phyloP scores from a whole-genome alignment of 2,797 vertebrate species.

The Ambastaia sidthimunki region DNA sequence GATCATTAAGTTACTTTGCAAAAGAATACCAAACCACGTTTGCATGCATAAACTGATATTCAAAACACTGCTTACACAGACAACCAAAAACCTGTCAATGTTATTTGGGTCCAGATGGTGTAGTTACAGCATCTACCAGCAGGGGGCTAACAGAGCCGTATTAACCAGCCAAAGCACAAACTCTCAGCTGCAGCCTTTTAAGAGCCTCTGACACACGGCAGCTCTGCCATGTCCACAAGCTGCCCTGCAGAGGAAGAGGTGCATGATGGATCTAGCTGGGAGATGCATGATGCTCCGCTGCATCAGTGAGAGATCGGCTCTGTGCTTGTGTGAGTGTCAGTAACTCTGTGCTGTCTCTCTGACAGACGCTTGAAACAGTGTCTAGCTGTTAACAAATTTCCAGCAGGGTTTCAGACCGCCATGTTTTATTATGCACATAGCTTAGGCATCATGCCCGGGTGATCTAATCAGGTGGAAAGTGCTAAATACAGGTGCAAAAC shows the following conservation, averaged over 20 bases:
- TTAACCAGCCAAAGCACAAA: background rate
- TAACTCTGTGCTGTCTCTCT: slow-evolving; percentile 40
- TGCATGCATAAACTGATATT: no score
- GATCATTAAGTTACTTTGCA: no score
- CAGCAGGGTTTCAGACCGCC: slow-evolving; percentile 13
- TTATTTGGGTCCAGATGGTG: background rate
- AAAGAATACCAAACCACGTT: no score
- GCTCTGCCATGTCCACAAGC: slow-evolving; percentile 17
- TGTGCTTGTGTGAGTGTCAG: slow-evolving; percentile 37
- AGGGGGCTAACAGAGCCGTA: background rate
- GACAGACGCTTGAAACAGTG: background rate
- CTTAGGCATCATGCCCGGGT: background rate
- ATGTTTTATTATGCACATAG: background rate
- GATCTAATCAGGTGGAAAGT: background rate
- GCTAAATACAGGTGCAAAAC: background rate
- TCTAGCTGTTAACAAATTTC: slow-evolving; percentile 22
- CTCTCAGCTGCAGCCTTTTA: background rate
- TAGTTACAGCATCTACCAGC: background rate
- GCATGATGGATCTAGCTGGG: slow-evolving; percentile 17
- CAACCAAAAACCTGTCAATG: no score
- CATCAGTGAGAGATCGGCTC: slow-evolving; percentile 41
- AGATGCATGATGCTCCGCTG: slow-evolving; percentile 28
- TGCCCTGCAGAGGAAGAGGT: slow-evolving; percentile 6
- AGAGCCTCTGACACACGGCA: slow-evolving; percentile 9
- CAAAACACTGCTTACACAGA: no score